phyloP scores from a whole-genome alignment of 2,797 vertebrate species.

The Prunella strophiata region DNA sequence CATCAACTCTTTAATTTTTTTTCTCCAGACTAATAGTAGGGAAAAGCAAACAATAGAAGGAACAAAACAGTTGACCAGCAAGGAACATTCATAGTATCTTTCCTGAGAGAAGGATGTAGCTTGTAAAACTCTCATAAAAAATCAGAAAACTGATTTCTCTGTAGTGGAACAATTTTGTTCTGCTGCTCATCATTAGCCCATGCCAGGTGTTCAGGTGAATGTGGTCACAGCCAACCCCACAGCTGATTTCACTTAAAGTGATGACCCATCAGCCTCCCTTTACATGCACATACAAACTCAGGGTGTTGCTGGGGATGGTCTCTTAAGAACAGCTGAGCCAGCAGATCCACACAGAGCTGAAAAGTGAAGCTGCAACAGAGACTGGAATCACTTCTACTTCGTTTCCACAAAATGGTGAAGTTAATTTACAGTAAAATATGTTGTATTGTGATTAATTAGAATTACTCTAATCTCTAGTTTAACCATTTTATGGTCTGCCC shows the following conservation, averaged over 20 bases:
- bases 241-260: background rate
- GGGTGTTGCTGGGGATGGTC: fast-evolving
- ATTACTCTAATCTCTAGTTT: background rate
- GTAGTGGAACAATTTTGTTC: background rate
- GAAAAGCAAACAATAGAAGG: background rate
- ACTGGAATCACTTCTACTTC: background rate
- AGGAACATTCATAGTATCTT: background rate
- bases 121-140: background rate
- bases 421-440: background rate
- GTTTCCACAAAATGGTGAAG: background rate
- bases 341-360: background rate
- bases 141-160: background rate
- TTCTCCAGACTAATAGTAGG: background rate
- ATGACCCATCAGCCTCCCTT: background rate
- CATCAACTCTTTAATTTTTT: background rate
- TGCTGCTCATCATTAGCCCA: background rate
- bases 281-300: fast-evolving
- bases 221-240: fast-evolving
- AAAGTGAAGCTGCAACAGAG: fast-evolving
- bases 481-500: background rate
- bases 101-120: background rate
- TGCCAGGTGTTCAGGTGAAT: background rate
- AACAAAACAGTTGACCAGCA: background rate
- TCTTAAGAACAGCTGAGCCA: background rate
- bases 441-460: background rate